A percentile compares a stretch with the other conserved stretches of the same genome.
Conservation (phyloP, 2,888 invertebrate species). For the Hydropsyche betteni region DNA sequence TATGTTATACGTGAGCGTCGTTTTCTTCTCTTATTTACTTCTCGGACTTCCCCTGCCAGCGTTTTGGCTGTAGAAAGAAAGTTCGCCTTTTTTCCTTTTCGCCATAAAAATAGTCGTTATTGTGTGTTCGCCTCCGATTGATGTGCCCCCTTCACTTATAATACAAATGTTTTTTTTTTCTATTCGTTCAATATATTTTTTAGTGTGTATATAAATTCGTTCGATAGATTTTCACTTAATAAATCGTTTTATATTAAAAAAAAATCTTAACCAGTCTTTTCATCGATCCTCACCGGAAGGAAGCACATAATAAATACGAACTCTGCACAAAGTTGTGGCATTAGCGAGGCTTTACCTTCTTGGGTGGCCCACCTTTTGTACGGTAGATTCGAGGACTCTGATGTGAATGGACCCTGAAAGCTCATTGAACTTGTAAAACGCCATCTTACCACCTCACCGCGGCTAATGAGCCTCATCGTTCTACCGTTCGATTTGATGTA, state of each 20-base stretch:
- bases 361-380: slow-evolving; percentile 35
- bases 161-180: too few species aligned
- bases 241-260: too few species aligned
- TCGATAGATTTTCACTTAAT: too few species aligned
- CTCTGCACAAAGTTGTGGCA: background rate
- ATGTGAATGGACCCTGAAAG: slow-evolving; percentile 27
- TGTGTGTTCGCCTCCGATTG: slow-evolving; percentile 10
- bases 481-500: too few species aligned
- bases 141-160: background rate
- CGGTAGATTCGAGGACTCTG: slow-evolving; percentile 1
- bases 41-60: background rate
- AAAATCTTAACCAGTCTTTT: background rate
- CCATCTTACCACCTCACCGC: slow-evolving; percentile 12
- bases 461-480: slow-evolving; percentile 6
- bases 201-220: too few species aligned
- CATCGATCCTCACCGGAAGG: background rate
- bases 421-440: slow-evolving; percentile 37
- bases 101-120: slow-evolving; percentile 11
- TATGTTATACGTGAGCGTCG: background rate
- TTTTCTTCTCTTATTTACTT: slow-evolving; percentile 25
- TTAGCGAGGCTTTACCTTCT: slow-evolving; percentile 10
- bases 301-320: slow-evolving; percentile 2
- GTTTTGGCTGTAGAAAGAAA: background rate
- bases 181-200: too few species aligned
- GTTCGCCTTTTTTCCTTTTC: background rate